Evolutionary conservation across 2,888 invertebrate genomes (phyloP).

Genomic region (Athrips mouffetella): DNA sequence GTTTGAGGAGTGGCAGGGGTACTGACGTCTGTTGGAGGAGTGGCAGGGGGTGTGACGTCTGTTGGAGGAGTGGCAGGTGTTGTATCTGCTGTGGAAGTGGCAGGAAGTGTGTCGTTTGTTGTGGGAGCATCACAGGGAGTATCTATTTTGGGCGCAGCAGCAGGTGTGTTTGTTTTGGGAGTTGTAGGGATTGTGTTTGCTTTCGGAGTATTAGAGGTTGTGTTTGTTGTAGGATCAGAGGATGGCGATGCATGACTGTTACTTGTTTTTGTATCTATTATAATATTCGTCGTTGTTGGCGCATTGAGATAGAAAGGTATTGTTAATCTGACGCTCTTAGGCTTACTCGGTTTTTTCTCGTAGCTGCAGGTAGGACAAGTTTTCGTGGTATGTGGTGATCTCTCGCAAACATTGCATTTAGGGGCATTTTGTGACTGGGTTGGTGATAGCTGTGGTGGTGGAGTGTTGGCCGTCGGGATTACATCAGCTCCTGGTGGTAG

Average conservation of each 20-base stretch:
- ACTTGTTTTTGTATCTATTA: conserved; percentile 26
- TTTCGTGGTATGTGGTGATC: not conserved
- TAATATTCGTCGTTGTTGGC: conserved; percentile 32
- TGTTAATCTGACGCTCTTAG: not conserved
- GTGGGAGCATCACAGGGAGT: not conserved
- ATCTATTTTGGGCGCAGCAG: not conserved
- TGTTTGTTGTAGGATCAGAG: not conserved
- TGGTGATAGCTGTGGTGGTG: not conserved
- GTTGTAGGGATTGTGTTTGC: not conserved
- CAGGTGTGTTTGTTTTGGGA: not conserved
- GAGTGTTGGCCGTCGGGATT: not conserved
- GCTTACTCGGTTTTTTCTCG: no score
- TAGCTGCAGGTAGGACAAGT: not conserved
- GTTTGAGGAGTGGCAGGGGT: not conserved
- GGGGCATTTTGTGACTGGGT: not conserved
- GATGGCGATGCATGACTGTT: not conserved
- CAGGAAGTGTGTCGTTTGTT: not conserved
- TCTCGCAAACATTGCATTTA: not conserved
- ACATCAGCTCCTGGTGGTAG: not conserved
- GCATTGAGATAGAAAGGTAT: not conserved
- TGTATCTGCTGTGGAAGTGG: not conserved
- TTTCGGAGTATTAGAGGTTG: not conserved
- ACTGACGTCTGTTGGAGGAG: not conserved
- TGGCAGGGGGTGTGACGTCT: not conserved
- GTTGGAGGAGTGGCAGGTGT: not conserved